Evolutionary conservation across 2,113 vertebrate genomes (phyloP).

Genomic region (Rostratula benghalensis): DNA sequence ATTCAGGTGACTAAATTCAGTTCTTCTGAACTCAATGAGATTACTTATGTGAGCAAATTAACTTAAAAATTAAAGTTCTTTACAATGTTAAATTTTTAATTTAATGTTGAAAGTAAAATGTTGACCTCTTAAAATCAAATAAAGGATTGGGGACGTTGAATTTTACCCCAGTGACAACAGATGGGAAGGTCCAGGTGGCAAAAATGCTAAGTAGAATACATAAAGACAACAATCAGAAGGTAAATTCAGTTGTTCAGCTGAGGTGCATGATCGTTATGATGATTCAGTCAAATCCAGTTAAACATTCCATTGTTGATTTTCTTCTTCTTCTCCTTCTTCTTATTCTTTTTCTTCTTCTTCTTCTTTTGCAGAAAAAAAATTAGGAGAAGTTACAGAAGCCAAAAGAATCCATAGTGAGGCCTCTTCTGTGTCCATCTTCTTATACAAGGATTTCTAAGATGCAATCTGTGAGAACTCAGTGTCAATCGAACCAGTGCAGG

Average conservation of each 20-base stretch:
- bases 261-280: not conserved
- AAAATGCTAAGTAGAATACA: not conserved
- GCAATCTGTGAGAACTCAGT: not conserved
- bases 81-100: not conserved
- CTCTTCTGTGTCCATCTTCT: not conserved
- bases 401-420: not conserved
- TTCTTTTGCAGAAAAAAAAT: not conserved
- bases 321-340: too few species aligned
- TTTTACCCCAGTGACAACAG: not conserved
- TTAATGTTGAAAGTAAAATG: not conserved
- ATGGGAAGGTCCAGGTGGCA: not conserved
- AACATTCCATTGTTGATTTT: not conserved
- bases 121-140: not conserved
- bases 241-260: not conserved
- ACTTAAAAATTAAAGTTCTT: not conserved
- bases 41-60: not conserved
- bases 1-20: not conserved
- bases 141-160: not conserved
- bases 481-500: not conserved
- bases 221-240: not conserved
- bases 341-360: not conserved
- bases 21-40: not conserved
- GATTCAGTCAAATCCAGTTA: not conserved
- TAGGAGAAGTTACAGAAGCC: not conserved
- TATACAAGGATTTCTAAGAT: not conserved